Evolutionary conservation across 2,797 vertebrate genomes (phyloP), one percentile per base, ranked within the genome.

Genomic region (Echeneis naucrates): DNA sequence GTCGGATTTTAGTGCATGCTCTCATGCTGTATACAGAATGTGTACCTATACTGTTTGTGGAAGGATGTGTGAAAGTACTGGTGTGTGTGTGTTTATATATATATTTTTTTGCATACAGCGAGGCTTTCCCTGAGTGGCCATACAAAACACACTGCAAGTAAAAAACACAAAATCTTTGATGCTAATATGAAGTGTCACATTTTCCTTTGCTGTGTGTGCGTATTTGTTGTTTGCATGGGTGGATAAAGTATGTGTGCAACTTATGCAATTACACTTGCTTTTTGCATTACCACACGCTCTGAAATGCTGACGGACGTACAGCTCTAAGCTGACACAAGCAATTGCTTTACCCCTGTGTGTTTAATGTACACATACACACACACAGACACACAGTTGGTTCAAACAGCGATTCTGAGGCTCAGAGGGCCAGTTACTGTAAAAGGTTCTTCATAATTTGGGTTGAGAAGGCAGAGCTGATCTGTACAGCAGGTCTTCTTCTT

Each of bases 181-280:
- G 84, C 77, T 88, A 81, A 93, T 84, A 63, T 75, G 76, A 90
- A 84, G 82, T 80, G 90, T 81, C 88, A 84, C 71, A 78, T 86
- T 71, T 77, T 87, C 77, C 79, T 69, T 86, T 19, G 16, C 77
- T 82, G 66, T 74, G 71, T 73, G 78, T 78, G 72, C 61, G 53
- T 62, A 5, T 74, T 70, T 72, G 37, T 53, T 64, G 54, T 75
- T 72, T 73, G 72, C 45, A 78, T 71, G 68, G 47, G 80, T 67
- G 75, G 78, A 24, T 88, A 77, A 78, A 72, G 80, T 77, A 63
- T 69, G 83, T 78, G 78, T 44, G 44, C 56, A 13, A 85, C 73
- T 88, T 90, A 82, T 82, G 85, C 80, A 90, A 90, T 92, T 89
- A 83, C 40, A 48, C 42, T 80, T 84, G 60, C 57, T 77, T 85